Evolutionary conservation across 2,113 vertebrate genomes (phyloP).

Genomic region (Alligator sinensis): DNA sequence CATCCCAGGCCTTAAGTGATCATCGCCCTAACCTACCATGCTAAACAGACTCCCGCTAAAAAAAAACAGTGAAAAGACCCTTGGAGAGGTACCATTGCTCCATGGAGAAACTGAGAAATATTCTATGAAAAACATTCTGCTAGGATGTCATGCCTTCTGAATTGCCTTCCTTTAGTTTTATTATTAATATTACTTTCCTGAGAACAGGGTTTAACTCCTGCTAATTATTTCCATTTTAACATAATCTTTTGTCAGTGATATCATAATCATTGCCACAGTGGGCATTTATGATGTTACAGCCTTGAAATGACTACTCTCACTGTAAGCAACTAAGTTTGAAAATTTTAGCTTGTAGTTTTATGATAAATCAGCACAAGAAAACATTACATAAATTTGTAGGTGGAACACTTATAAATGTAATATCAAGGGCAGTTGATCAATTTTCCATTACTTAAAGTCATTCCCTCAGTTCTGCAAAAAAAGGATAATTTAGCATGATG

Average conservation of each 20-base stretch:
- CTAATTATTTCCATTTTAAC: background rate
- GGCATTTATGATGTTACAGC: background rate
- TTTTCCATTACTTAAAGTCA: background rate
- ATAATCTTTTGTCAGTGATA: background rate
- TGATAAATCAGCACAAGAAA: background rate
- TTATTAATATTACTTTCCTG: background rate
- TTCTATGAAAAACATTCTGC: background rate
- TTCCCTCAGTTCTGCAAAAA: background rate
- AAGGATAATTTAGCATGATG: fast-evolving
- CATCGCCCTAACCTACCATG: fast-evolving
- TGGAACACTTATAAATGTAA: background rate
- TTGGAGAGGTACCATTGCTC: fast-evolving
- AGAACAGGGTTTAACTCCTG: background rate
- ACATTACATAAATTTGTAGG: background rate
- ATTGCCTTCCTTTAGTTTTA: background rate
- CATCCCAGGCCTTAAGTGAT: background rate
- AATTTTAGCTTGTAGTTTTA: background rate
- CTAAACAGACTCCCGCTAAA: background rate
- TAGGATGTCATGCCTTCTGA: background rate
- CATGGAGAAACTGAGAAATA: background rate
- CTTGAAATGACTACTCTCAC: background rate
- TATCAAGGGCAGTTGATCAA: background rate
- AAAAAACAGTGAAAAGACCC: background rate
- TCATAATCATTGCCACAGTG: fast-evolving
- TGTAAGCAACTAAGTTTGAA: background rate